phyloP scores from a whole-genome alignment of 2,113 vertebrate species.

The Actinemys pallida region DNA sequence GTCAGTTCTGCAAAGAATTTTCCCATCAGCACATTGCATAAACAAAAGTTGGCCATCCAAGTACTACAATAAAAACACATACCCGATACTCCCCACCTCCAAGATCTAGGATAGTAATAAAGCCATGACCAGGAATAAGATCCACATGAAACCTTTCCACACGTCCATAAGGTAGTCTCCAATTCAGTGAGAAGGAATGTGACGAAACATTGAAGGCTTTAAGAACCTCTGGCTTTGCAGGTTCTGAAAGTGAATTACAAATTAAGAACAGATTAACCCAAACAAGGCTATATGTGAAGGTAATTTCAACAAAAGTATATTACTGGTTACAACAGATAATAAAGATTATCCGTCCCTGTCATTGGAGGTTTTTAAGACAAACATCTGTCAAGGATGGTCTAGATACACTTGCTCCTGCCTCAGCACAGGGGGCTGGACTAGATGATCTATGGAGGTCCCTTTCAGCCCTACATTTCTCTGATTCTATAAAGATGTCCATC shows the following conservation, averaged over 20 bases:
- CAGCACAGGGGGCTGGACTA: neutral
- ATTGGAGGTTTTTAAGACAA: neutral
- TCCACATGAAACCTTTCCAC: slow-evolving; percentile 83
- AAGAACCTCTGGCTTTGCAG: slow-evolving; percentile 77
- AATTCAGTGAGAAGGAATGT: slow-evolving; percentile 81
- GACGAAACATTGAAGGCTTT: slow-evolving; percentile 78
- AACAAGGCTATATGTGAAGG: neutral
- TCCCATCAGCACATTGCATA: slow-evolving; percentile 38
- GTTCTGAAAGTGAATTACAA: slow-evolving; percentile 75
- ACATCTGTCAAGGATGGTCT: neutral
- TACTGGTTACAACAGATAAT: neutral
- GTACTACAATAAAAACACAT: slow-evolving; percentile 76
- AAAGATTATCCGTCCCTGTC: neutral
- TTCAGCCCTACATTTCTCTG: neutral
- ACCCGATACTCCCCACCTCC: slow-evolving; percentile 85
- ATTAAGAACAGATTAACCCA: neutral
- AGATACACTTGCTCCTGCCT: neutral
- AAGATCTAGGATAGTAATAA: slow-evolving; percentile 82
- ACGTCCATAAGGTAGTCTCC: slow-evolving; percentile 77
- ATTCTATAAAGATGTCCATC: neutral
- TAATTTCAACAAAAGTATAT: neutral
- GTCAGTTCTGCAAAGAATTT: slow-evolving; percentile 53
- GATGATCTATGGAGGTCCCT: neutral
- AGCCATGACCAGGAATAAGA: slow-evolving; percentile 81
- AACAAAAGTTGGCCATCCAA: slow-evolving; percentile 57